Percentiles rank a stretch among this genome's conserved stretches.
These are phyloP conservation scores for Nibea albiflora DNA, from an alignment of 2,113 vertebrate species.

Conservation along the genomic window DNA sequence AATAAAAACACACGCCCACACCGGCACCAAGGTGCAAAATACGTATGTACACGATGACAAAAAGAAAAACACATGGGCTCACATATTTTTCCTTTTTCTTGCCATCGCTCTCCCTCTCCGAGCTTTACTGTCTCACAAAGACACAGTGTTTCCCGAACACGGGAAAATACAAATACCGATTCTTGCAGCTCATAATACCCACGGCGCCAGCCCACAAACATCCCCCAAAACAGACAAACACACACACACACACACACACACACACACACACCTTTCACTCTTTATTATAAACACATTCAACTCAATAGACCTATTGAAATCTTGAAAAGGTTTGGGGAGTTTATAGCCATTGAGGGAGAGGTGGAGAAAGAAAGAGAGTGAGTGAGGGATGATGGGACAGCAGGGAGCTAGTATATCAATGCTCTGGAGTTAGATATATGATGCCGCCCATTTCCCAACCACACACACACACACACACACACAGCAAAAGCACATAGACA, in stretches of 20 bases:
- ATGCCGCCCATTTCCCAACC: constrained; percentile 16
- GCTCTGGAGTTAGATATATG: constrained; percentile 45
- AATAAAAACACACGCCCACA: constrained; percentile 1
- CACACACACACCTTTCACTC: background rate
- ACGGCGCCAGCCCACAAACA: background rate
- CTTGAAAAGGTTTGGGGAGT: constrained; percentile 27
- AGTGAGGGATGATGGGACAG: constrained; percentile 43
- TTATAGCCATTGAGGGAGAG: constrained; percentile 25
- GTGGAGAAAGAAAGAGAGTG: constrained; percentile 33
- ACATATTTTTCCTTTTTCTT: background rate
- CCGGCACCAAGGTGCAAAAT: background rate
- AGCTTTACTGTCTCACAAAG: background rate
- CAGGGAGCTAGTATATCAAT: constrained; percentile 37
- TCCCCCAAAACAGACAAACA: background rate
- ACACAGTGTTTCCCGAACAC: constrained; percentile 26
- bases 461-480: constrained; percentile 9
- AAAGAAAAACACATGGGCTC: background rate
- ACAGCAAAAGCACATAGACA: constrained; percentile 14
- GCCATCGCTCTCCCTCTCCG: background rate
- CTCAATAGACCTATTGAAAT: constrained; percentile 8
- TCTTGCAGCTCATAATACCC: constrained; percentile 4
- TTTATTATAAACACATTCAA: constrained; percentile 13
- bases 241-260: background rate
- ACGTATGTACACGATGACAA: background rate
- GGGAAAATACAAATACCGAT: constrained; percentile 37